These are phyloP conservation scores for Eustalomyia histrio DNA, from an alignment of 2,888 invertebrate species.

Conservation along the genomic window DNA sequence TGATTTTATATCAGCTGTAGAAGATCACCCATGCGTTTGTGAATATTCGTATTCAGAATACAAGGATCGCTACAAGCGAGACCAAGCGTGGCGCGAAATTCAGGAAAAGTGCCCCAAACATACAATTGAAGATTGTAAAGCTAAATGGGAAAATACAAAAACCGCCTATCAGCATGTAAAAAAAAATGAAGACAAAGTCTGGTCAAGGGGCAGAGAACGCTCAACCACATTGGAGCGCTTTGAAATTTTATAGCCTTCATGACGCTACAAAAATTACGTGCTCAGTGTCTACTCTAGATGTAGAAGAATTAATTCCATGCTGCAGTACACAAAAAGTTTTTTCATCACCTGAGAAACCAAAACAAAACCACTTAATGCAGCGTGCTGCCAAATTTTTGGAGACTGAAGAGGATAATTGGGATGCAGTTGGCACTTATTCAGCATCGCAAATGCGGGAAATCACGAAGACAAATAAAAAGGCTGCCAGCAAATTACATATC, in stretches of 20 bases:
- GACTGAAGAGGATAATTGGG: constrained; percentile 6
- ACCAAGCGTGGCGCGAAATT: constrained; percentile 36
- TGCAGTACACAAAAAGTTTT: not conserved
- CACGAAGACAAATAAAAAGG: too few relatives aligned
- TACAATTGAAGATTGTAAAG: constrained; percentile 32
- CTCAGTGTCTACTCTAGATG: not conserved
- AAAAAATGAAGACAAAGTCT: constrained; percentile 39
- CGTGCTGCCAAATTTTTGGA: constrained; percentile 4
- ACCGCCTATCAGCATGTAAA: constrained; percentile 39
- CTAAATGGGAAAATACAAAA: constrained; percentile 34
- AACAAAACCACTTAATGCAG: not conserved
- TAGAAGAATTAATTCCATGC: not conserved
- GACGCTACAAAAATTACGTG: not conserved
- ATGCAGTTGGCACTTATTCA: constrained; percentile 10
- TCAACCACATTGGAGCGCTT: constrained; percentile 41
- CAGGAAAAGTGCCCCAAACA: constrained; percentile 2
- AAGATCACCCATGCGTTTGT: constrained; percentile 34
- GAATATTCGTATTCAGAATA: constrained; percentile 30
- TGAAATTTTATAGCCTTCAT: constrained; percentile 15
- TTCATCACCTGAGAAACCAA: not conserved
- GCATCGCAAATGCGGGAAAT: too few relatives aligned
- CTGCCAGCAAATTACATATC: too few relatives aligned
- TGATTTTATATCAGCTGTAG: constrained; percentile 3
- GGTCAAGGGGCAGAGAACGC: constrained; percentile 26
- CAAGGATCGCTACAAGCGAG: constrained; percentile 27